A percentile compares a stretch with the other conserved stretches of the same genome.
Evolutionary conservation across 2,113 vertebrate genomes (phyloP).

Genomic region (Rhipidura dahli): DNA sequence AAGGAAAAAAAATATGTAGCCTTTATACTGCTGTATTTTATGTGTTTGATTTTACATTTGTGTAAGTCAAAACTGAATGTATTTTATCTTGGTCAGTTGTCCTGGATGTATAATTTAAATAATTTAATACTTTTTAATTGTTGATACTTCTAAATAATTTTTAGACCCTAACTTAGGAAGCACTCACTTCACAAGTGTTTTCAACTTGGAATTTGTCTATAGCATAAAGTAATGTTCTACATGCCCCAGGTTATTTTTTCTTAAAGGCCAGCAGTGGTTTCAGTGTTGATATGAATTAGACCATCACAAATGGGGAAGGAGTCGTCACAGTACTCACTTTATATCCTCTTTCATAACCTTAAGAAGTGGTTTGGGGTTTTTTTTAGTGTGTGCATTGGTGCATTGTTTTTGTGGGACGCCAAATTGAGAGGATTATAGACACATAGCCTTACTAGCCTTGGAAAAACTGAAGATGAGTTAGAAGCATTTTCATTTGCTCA

Average conservation of each 20-base stretch:
- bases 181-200: background rate
- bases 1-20: background rate
- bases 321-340: background rate
- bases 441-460: background rate
- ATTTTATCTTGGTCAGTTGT: background rate
- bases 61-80: background rate
- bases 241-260: background rate
- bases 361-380: background rate
- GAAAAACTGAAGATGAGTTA: background rate
- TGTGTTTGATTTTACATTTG: background rate
- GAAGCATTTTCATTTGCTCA: background rate
- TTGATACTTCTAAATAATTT: background rate
- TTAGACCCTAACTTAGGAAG: background rate
- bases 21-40: background rate
- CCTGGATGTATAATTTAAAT: background rate
- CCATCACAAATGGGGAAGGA: background rate
- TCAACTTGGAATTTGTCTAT: background rate
- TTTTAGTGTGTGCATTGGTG: fast-evolving
- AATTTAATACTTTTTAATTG: background rate
- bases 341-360: background rate
- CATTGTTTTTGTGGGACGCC: background rate
- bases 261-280: background rate
- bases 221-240: background rate
- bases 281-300: background rate
- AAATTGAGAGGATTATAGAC: background rate